Base-by-base conservation (phyloP, 2,797 vertebrate genomes). In the Phoebastria nigripes region DNA sequence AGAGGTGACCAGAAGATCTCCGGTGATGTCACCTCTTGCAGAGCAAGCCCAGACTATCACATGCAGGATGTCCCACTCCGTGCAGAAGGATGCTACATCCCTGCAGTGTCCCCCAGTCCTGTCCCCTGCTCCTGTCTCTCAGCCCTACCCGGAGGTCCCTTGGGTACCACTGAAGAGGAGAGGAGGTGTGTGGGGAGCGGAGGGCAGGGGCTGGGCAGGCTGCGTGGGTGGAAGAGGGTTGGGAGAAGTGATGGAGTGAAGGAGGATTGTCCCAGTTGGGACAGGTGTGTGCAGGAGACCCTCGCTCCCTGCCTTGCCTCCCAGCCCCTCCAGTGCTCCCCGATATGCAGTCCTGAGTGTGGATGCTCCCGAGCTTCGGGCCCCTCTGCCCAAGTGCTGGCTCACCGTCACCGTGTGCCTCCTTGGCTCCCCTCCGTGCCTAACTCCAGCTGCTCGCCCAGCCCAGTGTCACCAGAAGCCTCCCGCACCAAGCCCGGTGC, bases 401-500 rank as follows among this genome's bases (percentile, higher is more conserved):
- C 78, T 91, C 82, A 85, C 87, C 37, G 0, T 85, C 67, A 66
- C 44, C 0, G 0, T 21, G 47, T 3, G 6, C 51, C 39, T 89
- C 62, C 42, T 89, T 0, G 2, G 8, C 29, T 66, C 29, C 44
- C 63, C 26, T 86, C 54, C 1, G 3, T 2, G 9, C 12, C 44
- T 17, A 0, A 3, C 17, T 72, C 37, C 39, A 26, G 2, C 59
- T 35, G 74, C 47, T 82, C 0, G 0, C 79, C 62, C 73, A 77
- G 62, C 46, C 54, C 2, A 4, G 8, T 84, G 82, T 55, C 81
- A 52, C n/a, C 55, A 87, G 84, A 44, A 87, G 51, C 31, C 33
- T 93, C 62, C 24, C 0, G 1, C 3, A 2, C 62, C 0, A 0
- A 82, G 66, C 58, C 19, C 0, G 1, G 35, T 2, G 5, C 51